These are phyloP conservation scores for Dolichomitus sp. DNA, from an alignment of 2,888 invertebrate genomes.

Conservation along the genomic window DNA sequence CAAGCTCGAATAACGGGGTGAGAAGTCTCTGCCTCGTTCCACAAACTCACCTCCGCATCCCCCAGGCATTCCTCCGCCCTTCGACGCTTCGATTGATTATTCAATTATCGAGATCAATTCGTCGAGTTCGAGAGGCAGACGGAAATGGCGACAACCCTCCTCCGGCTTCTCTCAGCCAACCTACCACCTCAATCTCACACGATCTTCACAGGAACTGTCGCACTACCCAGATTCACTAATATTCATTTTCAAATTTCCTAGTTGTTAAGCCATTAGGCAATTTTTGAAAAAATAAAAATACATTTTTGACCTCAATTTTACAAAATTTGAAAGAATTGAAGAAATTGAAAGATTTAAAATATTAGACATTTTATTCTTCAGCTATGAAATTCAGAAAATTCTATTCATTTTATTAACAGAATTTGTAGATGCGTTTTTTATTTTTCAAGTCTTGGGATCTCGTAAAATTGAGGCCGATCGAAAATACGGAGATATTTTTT, in stretches of 20 bases:
- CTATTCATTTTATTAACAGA: too few species aligned
- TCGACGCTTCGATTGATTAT: constrained; percentile 80
- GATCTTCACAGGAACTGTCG: constrained; percentile 59
- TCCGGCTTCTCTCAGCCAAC: constrained; percentile 56
- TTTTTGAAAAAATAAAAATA: not conserved
- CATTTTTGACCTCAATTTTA: not conserved
- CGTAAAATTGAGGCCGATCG: too few species aligned
- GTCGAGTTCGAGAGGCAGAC: constrained; percentile 60
- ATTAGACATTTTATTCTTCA: too few species aligned
- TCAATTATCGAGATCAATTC: constrained; percentile 84
- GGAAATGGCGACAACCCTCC: constrained; percentile 80
- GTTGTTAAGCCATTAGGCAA: constrained; percentile 67
- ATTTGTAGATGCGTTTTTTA: too few species aligned
- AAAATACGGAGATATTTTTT: not conserved
- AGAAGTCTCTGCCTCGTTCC: constrained; percentile 54
- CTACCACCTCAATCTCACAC: constrained; percentile 16
- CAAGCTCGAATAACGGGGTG: constrained; percentile 56
- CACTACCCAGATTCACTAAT: constrained; percentile 63
- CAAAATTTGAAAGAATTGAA: not conserved
- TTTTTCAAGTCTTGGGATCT: too few species aligned
- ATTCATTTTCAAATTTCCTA: constrained; percentile 79
- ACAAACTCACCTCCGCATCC: not conserved
- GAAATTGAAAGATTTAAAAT: too few species aligned
- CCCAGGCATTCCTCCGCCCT: constrained; percentile 37
- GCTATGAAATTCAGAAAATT: too few species aligned